Conservation (phyloP, 2,888 invertebrate species). For the Isoperla grammatica region DNA sequence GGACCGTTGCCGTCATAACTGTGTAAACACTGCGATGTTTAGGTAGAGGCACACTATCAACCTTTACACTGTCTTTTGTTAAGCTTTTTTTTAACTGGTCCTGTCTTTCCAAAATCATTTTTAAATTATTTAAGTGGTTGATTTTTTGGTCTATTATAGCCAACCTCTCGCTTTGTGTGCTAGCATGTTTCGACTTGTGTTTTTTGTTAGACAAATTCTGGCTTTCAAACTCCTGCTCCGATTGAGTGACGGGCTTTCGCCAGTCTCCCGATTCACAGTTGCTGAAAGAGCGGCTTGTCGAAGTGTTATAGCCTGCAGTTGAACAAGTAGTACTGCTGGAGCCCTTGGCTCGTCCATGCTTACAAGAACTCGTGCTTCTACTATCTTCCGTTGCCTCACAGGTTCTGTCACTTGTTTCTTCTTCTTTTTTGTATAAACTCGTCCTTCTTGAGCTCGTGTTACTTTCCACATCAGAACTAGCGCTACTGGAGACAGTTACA, state of each 20-base stretch:
- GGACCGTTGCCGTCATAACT: neutral
- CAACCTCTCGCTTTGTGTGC: neutral
- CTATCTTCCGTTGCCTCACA: conserved; percentile 30
- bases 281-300: neutral
- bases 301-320: neutral
- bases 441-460: too few relatives aligned
- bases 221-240: conserved; percentile 45
- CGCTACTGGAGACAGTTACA: too few relatives aligned
- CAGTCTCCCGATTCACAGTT: conserved; percentile 39
- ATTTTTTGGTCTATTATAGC: neutral
- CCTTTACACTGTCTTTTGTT: too few relatives aligned
- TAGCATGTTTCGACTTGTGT: neutral
- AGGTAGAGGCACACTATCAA: too few relatives aligned
- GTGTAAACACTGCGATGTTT: neutral
- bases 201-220: neutral
- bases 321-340: neutral
- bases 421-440: too few relatives aligned
- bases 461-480: too few relatives aligned
- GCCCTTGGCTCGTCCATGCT: too few relatives aligned
- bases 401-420: conserved; percentile 35
- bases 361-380: neutral
- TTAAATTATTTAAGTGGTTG: neutral
- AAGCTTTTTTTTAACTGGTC: neutral
- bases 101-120: conserved; percentile 1
- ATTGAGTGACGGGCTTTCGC: conserved; percentile 46